A percentile compares a stretch with the other conserved stretches of the same genome.
Conservation (phyloP, 2,888 invertebrate species). For the Spodoptera littoralis region DNA sequence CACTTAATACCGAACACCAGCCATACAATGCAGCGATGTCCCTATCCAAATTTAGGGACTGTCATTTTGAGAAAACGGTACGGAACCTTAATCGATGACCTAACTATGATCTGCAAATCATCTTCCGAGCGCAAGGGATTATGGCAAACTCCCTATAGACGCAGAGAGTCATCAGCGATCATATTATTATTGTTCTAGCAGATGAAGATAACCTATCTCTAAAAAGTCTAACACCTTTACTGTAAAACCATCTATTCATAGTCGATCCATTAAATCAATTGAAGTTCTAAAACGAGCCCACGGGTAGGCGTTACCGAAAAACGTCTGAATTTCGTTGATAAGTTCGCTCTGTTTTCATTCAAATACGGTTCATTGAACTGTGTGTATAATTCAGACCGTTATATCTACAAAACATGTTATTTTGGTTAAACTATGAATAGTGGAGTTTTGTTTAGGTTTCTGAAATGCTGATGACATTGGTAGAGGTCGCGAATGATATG, state of each 20-base stretch:
- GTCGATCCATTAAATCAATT: slow-evolving; percentile 1
- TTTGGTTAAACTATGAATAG: slow-evolving; percentile 6
- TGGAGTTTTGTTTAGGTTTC: background rate
- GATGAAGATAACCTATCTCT: too few relatives aligned
- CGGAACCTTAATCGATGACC: too few relatives aligned
- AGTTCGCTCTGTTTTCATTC: slow-evolving; percentile 24
- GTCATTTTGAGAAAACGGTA: too few relatives aligned
- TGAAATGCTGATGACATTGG: slow-evolving; percentile 15
- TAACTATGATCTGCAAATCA: too few relatives aligned
- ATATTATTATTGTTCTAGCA: too few relatives aligned
- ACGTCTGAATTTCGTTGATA: slow-evolving; percentile 18
- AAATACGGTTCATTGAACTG: slow-evolving; percentile 35
- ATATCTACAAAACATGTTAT: slow-evolving; percentile 9
- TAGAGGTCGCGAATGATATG: slow-evolving; percentile 7
- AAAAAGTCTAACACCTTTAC: background rate
- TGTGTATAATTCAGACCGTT: slow-evolving; percentile 19
- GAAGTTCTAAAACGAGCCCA: slow-evolving; percentile 7
- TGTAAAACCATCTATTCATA: slow-evolving; percentile 1
- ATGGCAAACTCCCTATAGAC: too few relatives aligned
- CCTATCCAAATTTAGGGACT: too few relatives aligned
- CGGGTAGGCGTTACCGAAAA: slow-evolving; percentile 25
- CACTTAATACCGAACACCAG: too few relatives aligned
- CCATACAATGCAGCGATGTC: too few relatives aligned
- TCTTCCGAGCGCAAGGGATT: too few relatives aligned
- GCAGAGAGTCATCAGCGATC: too few relatives aligned